Base-by-base conservation (phyloP, 2,113 vertebrate species). In the Collichthys lucidus region DNA sequence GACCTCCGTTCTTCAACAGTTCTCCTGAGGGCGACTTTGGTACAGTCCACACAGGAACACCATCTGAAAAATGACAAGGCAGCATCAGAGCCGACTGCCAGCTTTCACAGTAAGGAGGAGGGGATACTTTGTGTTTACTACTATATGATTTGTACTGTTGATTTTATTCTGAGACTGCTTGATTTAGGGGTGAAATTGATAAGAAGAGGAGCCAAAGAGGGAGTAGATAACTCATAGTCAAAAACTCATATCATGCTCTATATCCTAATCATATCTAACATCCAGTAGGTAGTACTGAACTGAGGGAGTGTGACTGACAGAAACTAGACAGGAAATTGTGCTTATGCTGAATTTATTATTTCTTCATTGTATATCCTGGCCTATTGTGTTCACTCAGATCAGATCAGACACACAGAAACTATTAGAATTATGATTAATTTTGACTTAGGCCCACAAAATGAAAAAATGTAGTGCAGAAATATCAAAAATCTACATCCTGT, bases 1-100 rank as follows among this genome's bases (percentile, higher is more conserved):
- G 89, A 47, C 94, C 95, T 80, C 96, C 96, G 0, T 97, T 98
- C 94, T 96, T 98, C 94, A 97, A 89, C 83, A 94, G 95, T 72
- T 97, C 96, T 87, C 94, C 92, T 50, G 97, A 97, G 80, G 96
- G 95, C 0, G 97, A 97, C 94, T 97, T 97, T 93, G 97, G 94
- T 71, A 96, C 96, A 62, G 95, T 95, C 97, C 97, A 99, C 93
- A 96, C 96, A 91, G 97, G 94, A 90, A 94, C 93, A 94, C 90
- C 96, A 92, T 98, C 98, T 99, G 93, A 89, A 95, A 94, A 86
- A 95, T 42, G 92, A 83, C 53, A 86, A 53, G 31, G 59, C 60
- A 40, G 52, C 7, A 78, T 91, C 84, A 91, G 46, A 68, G 85
- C 11, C 31, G 11, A 16, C 11, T 29, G 44, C 14, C 1, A 5